These are phyloP conservation scores for Pogonomyrmex californicus DNA, from an alignment of 1,140 invertebrate genomes.

Conservation along the genomic window DNA sequence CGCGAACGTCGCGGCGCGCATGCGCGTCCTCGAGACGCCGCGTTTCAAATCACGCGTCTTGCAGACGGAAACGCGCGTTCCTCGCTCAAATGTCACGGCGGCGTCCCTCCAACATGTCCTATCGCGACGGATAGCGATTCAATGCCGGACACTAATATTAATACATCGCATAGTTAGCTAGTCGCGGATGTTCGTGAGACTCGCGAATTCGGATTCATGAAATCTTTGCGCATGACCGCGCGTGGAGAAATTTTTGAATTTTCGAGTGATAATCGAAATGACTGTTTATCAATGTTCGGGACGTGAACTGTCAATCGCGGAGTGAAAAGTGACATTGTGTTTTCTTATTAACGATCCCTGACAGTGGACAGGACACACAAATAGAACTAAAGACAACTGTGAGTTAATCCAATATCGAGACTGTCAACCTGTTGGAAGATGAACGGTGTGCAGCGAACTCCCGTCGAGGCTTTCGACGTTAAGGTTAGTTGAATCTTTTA, in stretches of 20 bases:
- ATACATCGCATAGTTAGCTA: neutral
- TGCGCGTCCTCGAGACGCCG: conserved; percentile 74
- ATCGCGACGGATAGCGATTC: neutral
- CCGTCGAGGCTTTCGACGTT: conserved; percentile 72
- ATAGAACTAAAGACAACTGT: neutral
- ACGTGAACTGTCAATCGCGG: conserved; percentile 5
- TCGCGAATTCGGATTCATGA: neutral
- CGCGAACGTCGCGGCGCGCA: conserved; percentile 67
- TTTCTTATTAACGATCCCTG: neutral
- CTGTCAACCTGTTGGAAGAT: conserved; percentile 60
- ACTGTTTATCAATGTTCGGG: neutral
- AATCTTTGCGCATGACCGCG: neutral
- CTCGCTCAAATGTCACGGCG: conserved; percentile 51
- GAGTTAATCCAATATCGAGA: neutral
- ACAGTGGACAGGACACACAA: neutral
- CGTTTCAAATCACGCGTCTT: conserved; percentile 77
- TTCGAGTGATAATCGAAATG: neutral
- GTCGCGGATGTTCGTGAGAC: neutral
- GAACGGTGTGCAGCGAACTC: conserved; percentile 76
- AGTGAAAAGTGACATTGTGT: conserved; percentile 37
- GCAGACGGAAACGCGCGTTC: conserved; percentile 60
- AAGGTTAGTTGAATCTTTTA: conserved; percentile 68
- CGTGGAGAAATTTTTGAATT: neutral
- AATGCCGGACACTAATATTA: neutral
- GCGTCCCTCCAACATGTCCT: neutral